Base-by-base conservation (phyloP, 2,888 invertebrate genomes). In the Drosophila nigritarsus region DNA sequence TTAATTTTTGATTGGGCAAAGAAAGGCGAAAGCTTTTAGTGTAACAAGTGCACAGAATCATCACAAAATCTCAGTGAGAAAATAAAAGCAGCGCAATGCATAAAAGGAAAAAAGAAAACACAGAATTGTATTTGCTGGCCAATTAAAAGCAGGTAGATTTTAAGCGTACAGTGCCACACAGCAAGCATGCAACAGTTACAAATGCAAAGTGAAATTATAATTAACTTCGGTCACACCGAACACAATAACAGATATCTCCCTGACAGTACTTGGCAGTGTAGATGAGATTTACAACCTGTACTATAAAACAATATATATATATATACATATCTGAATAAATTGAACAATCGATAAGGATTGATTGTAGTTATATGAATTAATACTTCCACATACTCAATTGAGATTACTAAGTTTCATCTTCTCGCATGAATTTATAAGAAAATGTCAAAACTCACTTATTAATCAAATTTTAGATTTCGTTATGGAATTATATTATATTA, bases 121-220 rank as follows among this genome's bases (percentile, higher is more conserved):
- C 29, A 13, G 20, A 61, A 61, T 7, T 27, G 40, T 2, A 53
- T 65, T 55, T 58, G 38, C 49, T 73, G 36, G 68, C 68, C 79
- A 74, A 77, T 74, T 27, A 49, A 78, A 65, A 49, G 8, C 51
- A 20, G 36, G 13, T 40, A 48, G 45, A 53, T 49, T 20, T 42
- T 6, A 42, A 20, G 42, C 24, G 20, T 45, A 68, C 68, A 68
- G 74, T 69, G 79, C 61, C 59, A 30, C n/a, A 70, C 9, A 75
- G 62, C 29, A 80, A 58, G 64, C 78, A 80, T 78, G 80, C 78
- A 75, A 64, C 53, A 70, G 68, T 59, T 40, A 59, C 50, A 64
- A 54, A 62, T 18, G 20, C 29, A 48, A 24, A 42, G 32, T 11
- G 20, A 13, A 30, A 34, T 40, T n/a, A 45, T n/a, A 42, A 49